phyloP scores from a whole-genome alignment of 2,113 vertebrate genomes.

The Artemisiospiza belli region DNA sequence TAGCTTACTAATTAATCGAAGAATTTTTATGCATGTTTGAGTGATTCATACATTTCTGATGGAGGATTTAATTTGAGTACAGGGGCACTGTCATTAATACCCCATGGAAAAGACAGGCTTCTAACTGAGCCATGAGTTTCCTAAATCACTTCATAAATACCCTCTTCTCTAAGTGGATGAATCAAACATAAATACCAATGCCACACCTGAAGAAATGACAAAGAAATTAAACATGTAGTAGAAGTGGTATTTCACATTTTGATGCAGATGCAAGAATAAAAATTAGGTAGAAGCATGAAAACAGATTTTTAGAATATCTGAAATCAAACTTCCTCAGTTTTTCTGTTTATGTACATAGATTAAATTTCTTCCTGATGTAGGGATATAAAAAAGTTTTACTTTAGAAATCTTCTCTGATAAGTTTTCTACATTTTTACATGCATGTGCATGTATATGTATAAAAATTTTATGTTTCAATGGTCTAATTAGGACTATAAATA shows the following conservation, averaged over 20 bases:
- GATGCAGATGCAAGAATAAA: neutral
- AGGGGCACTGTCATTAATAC: neutral
- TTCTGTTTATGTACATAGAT: neutral
- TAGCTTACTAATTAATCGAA: neutral
- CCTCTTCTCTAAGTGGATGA: neutral
- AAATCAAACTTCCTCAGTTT: neutral
- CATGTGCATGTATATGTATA: neutral
- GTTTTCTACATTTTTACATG: neutral
- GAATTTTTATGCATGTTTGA: neutral
- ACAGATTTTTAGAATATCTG: neutral
- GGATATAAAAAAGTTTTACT: neutral
- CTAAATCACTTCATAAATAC: neutral
- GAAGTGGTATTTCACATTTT: neutral
- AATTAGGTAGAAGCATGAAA: neutral
- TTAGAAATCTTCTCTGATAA: neutral
- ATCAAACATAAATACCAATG: neutral
- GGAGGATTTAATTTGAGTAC: neutral
- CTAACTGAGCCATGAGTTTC: neutral
- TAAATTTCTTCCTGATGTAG: neutral
- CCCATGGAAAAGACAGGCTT: neutral
- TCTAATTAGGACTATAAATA: neutral
- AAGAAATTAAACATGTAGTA: neutral
- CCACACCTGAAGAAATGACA: neutral
- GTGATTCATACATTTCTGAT: neutral
- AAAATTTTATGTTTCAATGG: neutral